Base-by-base conservation (phyloP, 2,113 vertebrate genomes). In the Oryzias woworae region DNA sequence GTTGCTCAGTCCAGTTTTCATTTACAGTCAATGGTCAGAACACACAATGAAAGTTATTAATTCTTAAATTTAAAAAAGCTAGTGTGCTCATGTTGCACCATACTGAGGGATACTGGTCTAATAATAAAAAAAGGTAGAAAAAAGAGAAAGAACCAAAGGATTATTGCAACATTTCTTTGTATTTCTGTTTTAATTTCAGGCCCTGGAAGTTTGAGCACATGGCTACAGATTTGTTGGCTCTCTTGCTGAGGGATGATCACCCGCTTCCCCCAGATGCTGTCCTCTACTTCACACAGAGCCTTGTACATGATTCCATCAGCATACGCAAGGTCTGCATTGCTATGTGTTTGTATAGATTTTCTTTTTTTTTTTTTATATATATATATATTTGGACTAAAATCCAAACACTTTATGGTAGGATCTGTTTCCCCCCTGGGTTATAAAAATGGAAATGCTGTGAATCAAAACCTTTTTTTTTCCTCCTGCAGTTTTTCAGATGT, bases 121-220 rank as follows among this genome's bases (percentile, higher is more conserved):
- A 36, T 36, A 6, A 36, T 36, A 36, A 36, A 36, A 36, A 36
- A 12, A 12, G 10, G 17, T n/a, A 18, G 6, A 47, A 7, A n/a
- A n/a, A 18, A 7, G 45, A 12, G 36, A 36, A 8, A 36, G 1
- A 36, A 36, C 36, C 8, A 36, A 36, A 36, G 12, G 36, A 36
- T 6, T 16, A 46, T 14, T 46, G 14, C 14, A 46, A 17, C 17
- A 14, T 22, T 16, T 70, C 0, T 47, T 45, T 58, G 47, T 16
- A 18, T 28, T 14, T 36, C 24, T 51, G 48, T 18, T 17, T 59
- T 20, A 69, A 1, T 64, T 82, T 48, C 26, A 98, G 97, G 59
- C 95, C 96, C 17, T 98, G 97, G 96, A 98, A 98, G 84, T 99
- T 99, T n/a, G 96, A 98, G 77, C 95, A 97, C 85, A 97, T 98